These are phyloP conservation scores for Chelonus formosanus DNA, from an alignment of 2,888 invertebrate genomes.

Conservation along the genomic window DNA sequence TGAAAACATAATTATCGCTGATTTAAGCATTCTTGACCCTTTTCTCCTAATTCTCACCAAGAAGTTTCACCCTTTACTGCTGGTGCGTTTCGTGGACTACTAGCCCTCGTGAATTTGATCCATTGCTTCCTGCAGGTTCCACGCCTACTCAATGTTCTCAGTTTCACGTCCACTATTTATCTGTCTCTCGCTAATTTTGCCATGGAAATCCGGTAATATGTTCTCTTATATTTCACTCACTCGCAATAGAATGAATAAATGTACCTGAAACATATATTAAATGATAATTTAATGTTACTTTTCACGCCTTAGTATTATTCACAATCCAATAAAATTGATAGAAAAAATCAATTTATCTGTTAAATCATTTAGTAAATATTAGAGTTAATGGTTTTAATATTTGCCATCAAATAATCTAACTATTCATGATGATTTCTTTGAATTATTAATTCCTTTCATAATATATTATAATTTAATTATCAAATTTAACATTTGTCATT, in stretches of 20 bases:
- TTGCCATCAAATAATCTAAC: too few relatives aligned
- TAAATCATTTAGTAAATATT: too few relatives aligned
- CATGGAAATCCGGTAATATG: conserved; percentile 48
- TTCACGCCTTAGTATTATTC: too few relatives aligned
- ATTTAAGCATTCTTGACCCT: not conserved
- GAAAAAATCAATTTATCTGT: too few relatives aligned
- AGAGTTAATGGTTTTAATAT: too few relatives aligned
- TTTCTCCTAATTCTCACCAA: too few relatives aligned
- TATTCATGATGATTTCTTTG: too few relatives aligned
- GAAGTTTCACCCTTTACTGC: too few relatives aligned
- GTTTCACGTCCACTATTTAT: conserved; percentile 55
- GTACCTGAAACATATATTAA: not conserved
- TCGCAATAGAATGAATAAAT: not conserved
- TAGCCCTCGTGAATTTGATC: conserved; percentile 55
- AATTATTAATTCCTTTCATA: too few relatives aligned
- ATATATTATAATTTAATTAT: too few relatives aligned
- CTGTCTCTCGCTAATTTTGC: conserved; percentile 56
- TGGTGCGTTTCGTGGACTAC: not conserved
- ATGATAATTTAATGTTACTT: not conserved
- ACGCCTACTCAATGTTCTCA: conserved; percentile 60
- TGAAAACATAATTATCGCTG: not conserved
- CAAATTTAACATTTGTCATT: too few relatives aligned
- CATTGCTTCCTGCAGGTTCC: conserved; percentile 61
- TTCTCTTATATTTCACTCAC: conserved; percentile 28
- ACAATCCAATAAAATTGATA: too few relatives aligned